A percentile compares a stretch with the other conserved stretches of the same genome.
These are phyloP conservation scores for Nemotelus pantherinus DNA, from an alignment of 2,888 invertebrate species.

Conservation along the genomic window DNA sequence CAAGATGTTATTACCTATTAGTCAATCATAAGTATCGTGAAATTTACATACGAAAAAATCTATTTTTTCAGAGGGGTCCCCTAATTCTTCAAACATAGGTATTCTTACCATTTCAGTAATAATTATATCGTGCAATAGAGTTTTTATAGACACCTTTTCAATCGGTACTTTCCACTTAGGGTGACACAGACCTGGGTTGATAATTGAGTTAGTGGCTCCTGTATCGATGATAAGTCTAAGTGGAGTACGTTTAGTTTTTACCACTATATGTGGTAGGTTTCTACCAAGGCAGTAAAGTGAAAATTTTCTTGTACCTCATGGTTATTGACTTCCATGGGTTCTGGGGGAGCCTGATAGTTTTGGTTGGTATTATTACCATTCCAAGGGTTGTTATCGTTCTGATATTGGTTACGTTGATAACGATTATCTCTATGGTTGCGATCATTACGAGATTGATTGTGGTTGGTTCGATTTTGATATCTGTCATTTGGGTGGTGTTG, in stretches of 20 bases:
- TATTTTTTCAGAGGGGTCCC: background rate
- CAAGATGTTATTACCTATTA: slow-evolving; percentile 16
- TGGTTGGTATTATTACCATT: too few species aligned
- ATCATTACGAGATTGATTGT: background rate
- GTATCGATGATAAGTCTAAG: slow-evolving; percentile 32
- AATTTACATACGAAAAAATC: background rate
- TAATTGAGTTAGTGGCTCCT: slow-evolving; percentile 17
- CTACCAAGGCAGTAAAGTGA: background rate
- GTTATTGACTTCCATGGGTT: too few species aligned
- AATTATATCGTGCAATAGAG: background rate
- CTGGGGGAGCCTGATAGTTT: too few species aligned
- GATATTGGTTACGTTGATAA: background rate
- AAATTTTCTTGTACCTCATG: too few species aligned
- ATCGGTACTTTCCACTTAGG: background rate
- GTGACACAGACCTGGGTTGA: slow-evolving; percentile 4
- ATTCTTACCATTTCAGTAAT: background rate
- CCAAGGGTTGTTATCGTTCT: too few species aligned
- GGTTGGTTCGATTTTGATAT: background rate
- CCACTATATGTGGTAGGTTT: background rate
- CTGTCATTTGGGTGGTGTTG: too few species aligned
- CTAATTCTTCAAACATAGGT: background rate
- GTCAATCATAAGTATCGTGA: slow-evolving; percentile 28
- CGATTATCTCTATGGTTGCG: background rate
- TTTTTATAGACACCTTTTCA: background rate
- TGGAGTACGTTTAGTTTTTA: background rate